Conservation (phyloP, 2,797 vertebrate species). For the Leptatherina wallacei region DNA sequence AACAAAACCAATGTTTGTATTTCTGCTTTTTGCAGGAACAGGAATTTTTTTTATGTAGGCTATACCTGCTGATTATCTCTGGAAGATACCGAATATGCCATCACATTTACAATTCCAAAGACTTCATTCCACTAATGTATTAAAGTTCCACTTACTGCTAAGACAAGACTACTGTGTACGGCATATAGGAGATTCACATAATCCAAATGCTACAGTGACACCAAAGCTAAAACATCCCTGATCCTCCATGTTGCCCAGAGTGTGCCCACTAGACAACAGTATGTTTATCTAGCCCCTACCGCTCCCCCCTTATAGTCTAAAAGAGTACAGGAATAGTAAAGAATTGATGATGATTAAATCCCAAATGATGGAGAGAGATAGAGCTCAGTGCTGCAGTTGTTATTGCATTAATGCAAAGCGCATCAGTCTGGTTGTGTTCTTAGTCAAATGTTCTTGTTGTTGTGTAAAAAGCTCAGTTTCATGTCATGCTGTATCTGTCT, state of each 20-base stretch:
- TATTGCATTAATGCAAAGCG: constrained; percentile 72
- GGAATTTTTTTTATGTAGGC: background rate
- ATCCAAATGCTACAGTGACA: constrained; percentile 32
- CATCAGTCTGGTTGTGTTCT: constrained; percentile 74
- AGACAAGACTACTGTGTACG: constrained; percentile 2
- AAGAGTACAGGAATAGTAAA: constrained; percentile 26
- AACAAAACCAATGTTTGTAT: background rate
- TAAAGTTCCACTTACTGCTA: constrained; percentile 15
- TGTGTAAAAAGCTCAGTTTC: constrained; percentile 50
- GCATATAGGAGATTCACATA: constrained; percentile 23
- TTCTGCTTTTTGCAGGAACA: background rate
- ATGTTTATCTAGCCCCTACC: constrained; percentile 39
- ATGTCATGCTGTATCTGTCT: constrained; percentile 33
- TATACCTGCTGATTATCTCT: background rate
- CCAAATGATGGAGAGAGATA: constrained; percentile 23
- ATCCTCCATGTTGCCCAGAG: constrained; percentile 36
- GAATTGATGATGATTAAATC: constrained; percentile 44
- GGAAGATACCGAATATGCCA: background rate
- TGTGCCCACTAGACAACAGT: constrained; percentile 17
- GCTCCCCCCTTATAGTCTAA: constrained; percentile 19
- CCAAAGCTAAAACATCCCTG: constrained; percentile 25
- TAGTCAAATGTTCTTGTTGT: constrained; percentile 63
- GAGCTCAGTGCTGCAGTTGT: constrained; percentile 24
- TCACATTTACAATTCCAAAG: background rate
- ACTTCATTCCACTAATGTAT: constrained; percentile 37